Evolutionary conservation across 2,888 invertebrate species (phyloP).

Genomic region (Galeopsomyia nigrocyanea): DNA sequence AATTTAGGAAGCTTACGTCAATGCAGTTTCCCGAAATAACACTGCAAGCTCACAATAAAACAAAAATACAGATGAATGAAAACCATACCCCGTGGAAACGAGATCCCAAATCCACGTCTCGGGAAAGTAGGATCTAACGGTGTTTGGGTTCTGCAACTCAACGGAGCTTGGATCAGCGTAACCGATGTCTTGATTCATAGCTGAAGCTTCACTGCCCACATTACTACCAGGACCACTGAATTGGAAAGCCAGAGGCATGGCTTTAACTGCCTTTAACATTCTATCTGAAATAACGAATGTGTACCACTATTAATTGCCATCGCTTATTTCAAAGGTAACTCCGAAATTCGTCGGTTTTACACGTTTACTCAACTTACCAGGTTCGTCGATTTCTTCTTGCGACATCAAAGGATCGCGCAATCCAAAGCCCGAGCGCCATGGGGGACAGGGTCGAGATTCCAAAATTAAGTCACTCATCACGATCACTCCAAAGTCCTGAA

Average conservation of each 20-base stretch:
- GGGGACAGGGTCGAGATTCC: slow-evolving; percentile 71
- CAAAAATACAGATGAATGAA: slow-evolving; percentile 1
- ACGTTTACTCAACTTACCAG: slow-evolving; percentile 49
- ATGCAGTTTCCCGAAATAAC: too few relatives aligned
- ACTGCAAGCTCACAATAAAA: too few relatives aligned
- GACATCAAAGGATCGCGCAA: slow-evolving; percentile 49
- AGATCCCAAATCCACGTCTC: slow-evolving; percentile 80
- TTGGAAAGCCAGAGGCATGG: slow-evolving; percentile 61
- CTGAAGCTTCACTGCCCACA: slow-evolving; percentile 49
- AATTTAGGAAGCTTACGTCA: too few relatives aligned
- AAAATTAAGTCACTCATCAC: slow-evolving; percentile 72
- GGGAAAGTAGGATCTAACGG: slow-evolving; percentile 70
- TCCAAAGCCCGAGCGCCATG: slow-evolving; percentile 51
- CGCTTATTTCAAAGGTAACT: not conserved
- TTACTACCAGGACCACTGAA: slow-evolving; percentile 50
- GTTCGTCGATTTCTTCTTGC: slow-evolving; percentile 53
- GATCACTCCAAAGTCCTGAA: slow-evolving; percentile 70
- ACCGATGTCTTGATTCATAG: slow-evolving; percentile 56
- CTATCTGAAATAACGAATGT: slow-evolving; percentile 50
- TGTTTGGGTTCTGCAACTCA: slow-evolving; percentile 54
- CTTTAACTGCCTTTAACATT: slow-evolving; percentile 57
- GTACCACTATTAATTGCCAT: not conserved
- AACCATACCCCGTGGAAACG: slow-evolving; percentile 67
- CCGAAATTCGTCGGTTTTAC: not conserved
- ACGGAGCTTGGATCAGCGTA: slow-evolving; percentile 59